Base-by-base conservation (phyloP, 1,140 invertebrate genomes). In the Lanistes nyassanus region DNA sequence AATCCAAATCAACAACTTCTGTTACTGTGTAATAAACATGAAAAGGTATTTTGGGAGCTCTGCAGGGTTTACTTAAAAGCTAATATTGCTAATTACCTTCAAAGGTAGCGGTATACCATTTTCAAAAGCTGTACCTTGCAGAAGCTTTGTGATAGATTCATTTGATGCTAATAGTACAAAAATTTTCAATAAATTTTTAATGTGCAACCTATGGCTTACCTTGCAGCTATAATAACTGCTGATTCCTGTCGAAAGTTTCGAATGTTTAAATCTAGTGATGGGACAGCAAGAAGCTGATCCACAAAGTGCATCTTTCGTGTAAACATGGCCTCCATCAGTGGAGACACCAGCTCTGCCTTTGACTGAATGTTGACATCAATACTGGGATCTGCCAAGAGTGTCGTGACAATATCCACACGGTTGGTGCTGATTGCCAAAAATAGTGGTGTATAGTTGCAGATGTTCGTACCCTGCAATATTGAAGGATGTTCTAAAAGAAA, bases 301-400 rank as follows among this genome's bases (percentile, higher is more conserved):
- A 81, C 68, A 0, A 79, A 64, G 9, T 78, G 74, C 7, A 66
- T 34, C 31, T 79, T 74, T 23, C 76, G 73, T 23, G 53, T 76
- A 13, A 80, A 66, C 64, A 82, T 65, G n/a, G 83, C 83, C 29
- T 80, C 72, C 58, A 79, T 76, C 2, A 85, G 70, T 21, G 80
- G 76, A 23, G 76, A 66, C 21, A 60, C 21, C 11, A 60, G 66
- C 19, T 80, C 75, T 34, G 69, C n/a, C 29, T 31, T 37, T 56
- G 72, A 76, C 2, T 42, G 53, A 19, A 66, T 55, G 64, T 82
- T 84, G 5, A 82, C 76, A 78, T 81, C 76, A 3, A 79, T 76
- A 16, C 66, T 74, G 16, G 65, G 67, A 9, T 77, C n/a, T 11
- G 66, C 21, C 69, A 80, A 58, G 7, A 66, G 67, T 21, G 39